Base-by-base conservation (phyloP, 2,113 vertebrate species). In the Chunga burmeisteri region DNA sequence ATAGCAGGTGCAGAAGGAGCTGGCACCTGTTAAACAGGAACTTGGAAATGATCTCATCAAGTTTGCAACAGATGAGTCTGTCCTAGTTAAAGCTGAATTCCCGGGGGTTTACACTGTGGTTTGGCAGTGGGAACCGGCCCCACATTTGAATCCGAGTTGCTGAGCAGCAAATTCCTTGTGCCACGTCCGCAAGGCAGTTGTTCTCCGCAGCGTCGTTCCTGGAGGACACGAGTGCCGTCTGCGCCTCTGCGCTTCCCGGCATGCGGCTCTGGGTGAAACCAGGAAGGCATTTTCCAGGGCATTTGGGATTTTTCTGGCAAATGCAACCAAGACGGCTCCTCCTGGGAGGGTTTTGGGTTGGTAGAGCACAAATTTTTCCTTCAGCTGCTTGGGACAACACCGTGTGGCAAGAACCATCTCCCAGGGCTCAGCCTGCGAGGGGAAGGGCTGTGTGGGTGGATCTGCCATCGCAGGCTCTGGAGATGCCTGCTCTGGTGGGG, bases 21-120 rank as follows among this genome's bases (percentile, higher is more conserved):
- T 89, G 86, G 84, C 95, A 97, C 95, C 96, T 97, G 95, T 92
- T 87, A 81, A 92, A 65, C 92, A 95, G 95, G 95, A 97, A 96
- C 95, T 95, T 82, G 84, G 87, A 68, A 91, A 85, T 94, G 93
- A 95, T 73, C 94, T 97, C 96, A 96, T 90, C 75, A 4, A 61
- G 91, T 74, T 67, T 85, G 70, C 88, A 90, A 40, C 86, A 94
- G 93, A 88, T 91, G 91, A 93, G 91, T 6, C 93, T 91, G 74
- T 67, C 95, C 95, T 75, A 78, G 65, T 72, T 88, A 65, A 53
- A 79, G 91, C 92, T 73, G 56, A 73, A 52, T 66, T 91, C 96
- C 92, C 34, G 12, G 86, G 95, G 93, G 86, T 86, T 95, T 93
- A 47, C 87, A 9, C 89, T 80, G 87, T 47, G 93, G 96, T 86